A percentile compares a stretch with the other conserved stretches of the same genome.
phyloP scores from a whole-genome alignment of 2,888 invertebrate genomes.

The Cyclophora albipunctata region DNA sequence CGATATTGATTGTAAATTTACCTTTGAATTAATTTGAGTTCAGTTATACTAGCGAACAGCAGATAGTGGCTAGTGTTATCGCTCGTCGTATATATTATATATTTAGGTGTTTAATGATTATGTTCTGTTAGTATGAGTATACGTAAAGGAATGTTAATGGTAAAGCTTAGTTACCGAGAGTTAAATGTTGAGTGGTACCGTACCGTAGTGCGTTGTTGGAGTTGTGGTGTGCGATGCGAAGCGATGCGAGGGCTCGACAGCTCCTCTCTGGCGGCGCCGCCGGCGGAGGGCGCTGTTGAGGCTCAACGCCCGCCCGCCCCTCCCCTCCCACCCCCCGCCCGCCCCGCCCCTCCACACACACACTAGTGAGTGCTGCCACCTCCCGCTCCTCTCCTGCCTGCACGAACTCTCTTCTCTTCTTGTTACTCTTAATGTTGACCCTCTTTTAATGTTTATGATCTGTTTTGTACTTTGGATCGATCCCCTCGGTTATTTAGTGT shows the following conservation, averaged over 20 bases:
- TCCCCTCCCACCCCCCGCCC: constrained; percentile 19
- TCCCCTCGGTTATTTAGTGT: constrained; percentile 72
- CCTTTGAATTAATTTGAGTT: constrained; percentile 68
- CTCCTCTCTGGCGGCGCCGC: constrained; percentile 43
- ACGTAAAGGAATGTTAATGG: constrained; percentile 70
- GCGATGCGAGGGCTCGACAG: constrained; percentile 53
- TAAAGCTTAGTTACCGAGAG: constrained; percentile 71
- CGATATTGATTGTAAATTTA: constrained; percentile 70
- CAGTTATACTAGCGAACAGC: constrained; percentile 71
- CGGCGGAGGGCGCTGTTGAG: constrained; percentile 43
- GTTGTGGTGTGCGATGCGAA: constrained; percentile 52
- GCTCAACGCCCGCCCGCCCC: constrained; percentile 21
- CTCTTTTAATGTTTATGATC: constrained; percentile 68
- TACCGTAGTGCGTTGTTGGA: constrained; percentile 72
- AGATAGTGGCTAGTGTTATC: constrained; percentile 75
- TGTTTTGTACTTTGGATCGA: constrained; percentile 69
- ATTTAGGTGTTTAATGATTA: constrained; percentile 62
- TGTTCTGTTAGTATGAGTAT: constrained; percentile 69
- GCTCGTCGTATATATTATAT: constrained; percentile 59
- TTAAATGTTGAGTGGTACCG: constrained; percentile 73
- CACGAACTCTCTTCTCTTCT: constrained; percentile 63
- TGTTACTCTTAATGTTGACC: constrained; percentile 65
- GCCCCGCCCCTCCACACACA: constrained; percentile 21
- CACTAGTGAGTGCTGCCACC: constrained; percentile 37
- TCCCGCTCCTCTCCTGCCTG: constrained; percentile 57